Evolutionary conservation across 1,140 invertebrate genomes (phyloP), one percentile per base, ranked within the genome.

Genomic region (Diachasma alloeum): DNA sequence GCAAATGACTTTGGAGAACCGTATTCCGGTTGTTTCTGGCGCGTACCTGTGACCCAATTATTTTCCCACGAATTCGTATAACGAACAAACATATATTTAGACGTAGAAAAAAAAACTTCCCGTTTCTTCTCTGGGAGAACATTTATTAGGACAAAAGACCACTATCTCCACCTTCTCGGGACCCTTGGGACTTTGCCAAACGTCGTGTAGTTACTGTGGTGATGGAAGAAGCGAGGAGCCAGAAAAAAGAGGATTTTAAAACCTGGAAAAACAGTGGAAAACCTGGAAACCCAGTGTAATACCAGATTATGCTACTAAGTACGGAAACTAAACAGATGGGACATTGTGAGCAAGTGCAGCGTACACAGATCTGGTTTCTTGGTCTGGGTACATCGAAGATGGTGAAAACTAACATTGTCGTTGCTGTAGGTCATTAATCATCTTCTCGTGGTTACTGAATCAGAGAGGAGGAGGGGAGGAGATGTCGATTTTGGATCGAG

Each of bases 321-420:
- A 63, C 59, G 59, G 59, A 63, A 63, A 24, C 59, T 22, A 63
- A 63, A 26, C 59, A 63, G 59, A 63, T 63, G 59, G 59, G 59
- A 31, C 59, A 26, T 63, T 63, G 59, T 26, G 59, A 22, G 6
- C 24, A 15, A 63, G 59, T 63, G 59, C 59, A 63, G 24, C 24
- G 59, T 63, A 63, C 59, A 63, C 59, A 63, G 22, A 63, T 63
- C 59, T 63, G 5, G 59, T 8, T 22, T 56, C 19, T 10, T 24
- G 15, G 26, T 63, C 59, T 19, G 15, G n/a, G 15, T 17, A 19
- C 59, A 63, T 63, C 15, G n/a, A 17, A 53, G 48, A 53, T 53
- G 2, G 44, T 46, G 48, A 53, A 53, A 53, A 53, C 13, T 42
- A 42, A 42, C 39, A 42, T 42, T 31, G 6, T 6, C 31, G 6